Evolutionary conservation across 2,797 vertebrate species (phyloP).

Genomic region (Gallirallus australis): DNA sequence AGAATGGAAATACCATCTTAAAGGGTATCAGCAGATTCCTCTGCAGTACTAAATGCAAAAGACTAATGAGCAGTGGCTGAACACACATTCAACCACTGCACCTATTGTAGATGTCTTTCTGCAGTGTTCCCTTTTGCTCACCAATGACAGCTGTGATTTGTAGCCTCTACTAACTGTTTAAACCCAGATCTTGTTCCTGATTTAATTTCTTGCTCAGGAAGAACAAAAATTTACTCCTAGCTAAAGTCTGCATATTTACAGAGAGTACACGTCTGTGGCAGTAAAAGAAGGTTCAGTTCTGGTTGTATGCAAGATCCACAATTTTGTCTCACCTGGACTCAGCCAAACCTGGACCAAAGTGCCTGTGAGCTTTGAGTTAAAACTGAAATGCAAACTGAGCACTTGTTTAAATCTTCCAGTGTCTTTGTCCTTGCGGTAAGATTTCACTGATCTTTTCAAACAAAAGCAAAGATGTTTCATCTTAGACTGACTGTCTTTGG

Average conservation of each 20-base stretch:
- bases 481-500: not conserved
- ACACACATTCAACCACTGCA: not conserved
- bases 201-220: not conserved
- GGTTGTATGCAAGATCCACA: not conserved
- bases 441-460: conserved; percentile 22
- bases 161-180: not conserved
- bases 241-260: not conserved
- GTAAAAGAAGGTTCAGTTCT: not conserved
- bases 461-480: conserved; percentile 6
- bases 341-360: not conserved
- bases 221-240: not conserved
- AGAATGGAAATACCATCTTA: not conserved
- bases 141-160: not conserved
- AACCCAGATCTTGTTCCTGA: not conserved
- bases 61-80: not conserved
- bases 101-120: not conserved
- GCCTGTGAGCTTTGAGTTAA: not conserved
- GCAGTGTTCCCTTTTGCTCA: not conserved
- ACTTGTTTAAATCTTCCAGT: not conserved
- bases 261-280: not conserved
- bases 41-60: not conserved
- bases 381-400: not conserved
- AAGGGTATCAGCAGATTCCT: not conserved
- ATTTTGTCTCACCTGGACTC: not conserved
- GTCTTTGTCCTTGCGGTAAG: conserved; percentile 18